Conservation (phyloP, 2,113 vertebrate species). For the Ariopsis seemanni region DNA sequence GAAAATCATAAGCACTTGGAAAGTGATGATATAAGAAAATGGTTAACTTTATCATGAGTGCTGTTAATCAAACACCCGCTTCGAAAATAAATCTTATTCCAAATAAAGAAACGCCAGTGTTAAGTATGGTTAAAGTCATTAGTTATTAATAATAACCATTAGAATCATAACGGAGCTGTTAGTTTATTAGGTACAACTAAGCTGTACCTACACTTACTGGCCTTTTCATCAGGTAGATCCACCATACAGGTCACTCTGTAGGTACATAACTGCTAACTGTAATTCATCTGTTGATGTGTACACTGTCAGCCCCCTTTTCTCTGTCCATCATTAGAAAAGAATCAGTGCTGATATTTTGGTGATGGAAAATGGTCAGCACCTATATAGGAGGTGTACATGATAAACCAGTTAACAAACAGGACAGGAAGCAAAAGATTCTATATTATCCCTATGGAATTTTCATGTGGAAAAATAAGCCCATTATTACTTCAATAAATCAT, state of each 20-base stretch:
- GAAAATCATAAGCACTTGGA: background rate
- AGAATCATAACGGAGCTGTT: background rate
- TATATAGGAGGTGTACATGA: background rate
- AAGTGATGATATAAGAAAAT: constrained; percentile 12
- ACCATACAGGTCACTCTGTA: background rate
- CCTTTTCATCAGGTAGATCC: background rate
- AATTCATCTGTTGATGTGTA: background rate
- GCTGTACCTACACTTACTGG: background rate
- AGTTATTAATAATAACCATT: constrained; percentile 18
- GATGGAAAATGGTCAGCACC: background rate
- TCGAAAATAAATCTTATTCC: constrained; percentile 6
- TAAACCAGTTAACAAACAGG: constrained; percentile 1
- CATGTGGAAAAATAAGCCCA: background rate
- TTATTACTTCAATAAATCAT: background rate
- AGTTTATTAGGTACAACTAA: background rate
- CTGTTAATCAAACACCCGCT: constrained; percentile 47
- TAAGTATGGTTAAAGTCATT: constrained; percentile 19
- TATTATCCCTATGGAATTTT: constrained; percentile 19
- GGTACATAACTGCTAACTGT: background rate
- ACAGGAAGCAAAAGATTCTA: background rate
- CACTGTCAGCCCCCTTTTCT: background rate
- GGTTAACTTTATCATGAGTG: constrained; percentile 58
- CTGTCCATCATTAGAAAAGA: constrained; percentile 8
- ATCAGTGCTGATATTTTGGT: background rate
- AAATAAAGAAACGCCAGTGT: constrained; percentile 19